phyloP scores from a whole-genome alignment of 2,113 vertebrate species.

The Hippocampus barbouri region DNA sequence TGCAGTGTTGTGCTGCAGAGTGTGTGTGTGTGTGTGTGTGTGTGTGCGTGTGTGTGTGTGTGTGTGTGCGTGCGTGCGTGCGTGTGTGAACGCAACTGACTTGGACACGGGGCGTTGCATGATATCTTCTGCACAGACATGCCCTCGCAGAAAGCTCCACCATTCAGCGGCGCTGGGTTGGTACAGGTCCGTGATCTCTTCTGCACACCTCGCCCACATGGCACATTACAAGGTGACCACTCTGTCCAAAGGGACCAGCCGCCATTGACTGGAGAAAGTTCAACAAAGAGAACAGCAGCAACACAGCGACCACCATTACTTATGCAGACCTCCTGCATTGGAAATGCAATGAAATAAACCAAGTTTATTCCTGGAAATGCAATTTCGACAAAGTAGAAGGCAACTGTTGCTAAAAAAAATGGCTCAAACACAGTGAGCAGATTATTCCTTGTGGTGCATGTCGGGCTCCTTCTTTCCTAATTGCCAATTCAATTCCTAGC shows the following conservation, averaged over 20 bases:
- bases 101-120: conserved; percentile 88
- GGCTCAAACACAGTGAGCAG: conserved; percentile 22
- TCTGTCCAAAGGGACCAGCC: conserved; percentile 95
- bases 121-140: conserved; percentile 92
- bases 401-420: conserved; percentile 27
- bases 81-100: conserved; percentile 61
- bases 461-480: conserved; percentile 33
- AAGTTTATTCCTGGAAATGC: conserved; percentile 35
- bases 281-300: conserved; percentile 27
- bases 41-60: conserved; percentile 32
- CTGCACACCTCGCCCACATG: conserved; percentile 88
- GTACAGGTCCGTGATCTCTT: conserved; percentile 92
- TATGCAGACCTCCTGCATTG: conserved; percentile 14
- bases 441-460: conserved; percentile 17
- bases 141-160: conserved; percentile 91
- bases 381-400: conserved; percentile 10
- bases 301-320: not conserved
- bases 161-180: conserved; percentile 91
- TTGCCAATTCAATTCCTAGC: conserved; percentile 40
- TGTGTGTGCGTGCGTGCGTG: not conserved
- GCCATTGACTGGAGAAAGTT: conserved; percentile 80
- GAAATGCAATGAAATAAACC: conserved; percentile 28
- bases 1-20: not conserved
- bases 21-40: not conserved
- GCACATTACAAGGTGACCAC: conserved; percentile 89